A percentile compares a stretch with the other conserved stretches of the same genome.
phyloP scores from a whole-genome alignment of 2,113 vertebrate species.

The Alethe castanea region DNA sequence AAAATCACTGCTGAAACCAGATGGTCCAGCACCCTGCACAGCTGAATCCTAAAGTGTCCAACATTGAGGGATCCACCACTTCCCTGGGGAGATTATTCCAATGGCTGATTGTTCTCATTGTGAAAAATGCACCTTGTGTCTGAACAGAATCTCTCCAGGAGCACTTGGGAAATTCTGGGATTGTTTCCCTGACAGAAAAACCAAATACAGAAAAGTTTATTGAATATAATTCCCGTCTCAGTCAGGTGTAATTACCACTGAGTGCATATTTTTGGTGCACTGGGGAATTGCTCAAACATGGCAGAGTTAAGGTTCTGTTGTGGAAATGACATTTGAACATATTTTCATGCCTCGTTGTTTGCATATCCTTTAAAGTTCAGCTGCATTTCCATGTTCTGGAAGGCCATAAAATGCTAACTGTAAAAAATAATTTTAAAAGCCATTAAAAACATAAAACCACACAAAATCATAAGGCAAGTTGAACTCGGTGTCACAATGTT shows the following conservation, averaged over 20 bases:
- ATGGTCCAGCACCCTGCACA: not conserved
- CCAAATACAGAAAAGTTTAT: not conserved
- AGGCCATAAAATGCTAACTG: not conserved
- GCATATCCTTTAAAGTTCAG: not conserved
- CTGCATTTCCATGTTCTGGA: not conserved
- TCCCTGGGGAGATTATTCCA: not conserved
- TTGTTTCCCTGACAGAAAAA: not conserved
- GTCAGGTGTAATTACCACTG: not conserved
- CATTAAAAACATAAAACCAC: not conserved
- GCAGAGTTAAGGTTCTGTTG: not conserved
- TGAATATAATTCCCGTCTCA: not conserved
- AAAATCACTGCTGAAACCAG: not conserved
- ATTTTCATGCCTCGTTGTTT: not conserved
- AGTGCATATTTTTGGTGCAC: not conserved
- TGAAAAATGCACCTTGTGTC: not conserved
- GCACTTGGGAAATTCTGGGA: not conserved
- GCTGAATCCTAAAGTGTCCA: not conserved
- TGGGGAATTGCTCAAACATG: not conserved
- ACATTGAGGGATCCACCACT: accelerated
- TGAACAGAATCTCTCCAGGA: not conserved
- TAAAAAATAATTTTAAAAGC: not conserved
- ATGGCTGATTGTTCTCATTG: not conserved
- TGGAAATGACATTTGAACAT: not conserved
- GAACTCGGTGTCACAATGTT: not conserved
- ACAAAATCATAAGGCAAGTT: not conserved